Evolutionary conservation across 2,797 vertebrate species (phyloP).

Genomic region (Sebastes aleutianus): DNA sequence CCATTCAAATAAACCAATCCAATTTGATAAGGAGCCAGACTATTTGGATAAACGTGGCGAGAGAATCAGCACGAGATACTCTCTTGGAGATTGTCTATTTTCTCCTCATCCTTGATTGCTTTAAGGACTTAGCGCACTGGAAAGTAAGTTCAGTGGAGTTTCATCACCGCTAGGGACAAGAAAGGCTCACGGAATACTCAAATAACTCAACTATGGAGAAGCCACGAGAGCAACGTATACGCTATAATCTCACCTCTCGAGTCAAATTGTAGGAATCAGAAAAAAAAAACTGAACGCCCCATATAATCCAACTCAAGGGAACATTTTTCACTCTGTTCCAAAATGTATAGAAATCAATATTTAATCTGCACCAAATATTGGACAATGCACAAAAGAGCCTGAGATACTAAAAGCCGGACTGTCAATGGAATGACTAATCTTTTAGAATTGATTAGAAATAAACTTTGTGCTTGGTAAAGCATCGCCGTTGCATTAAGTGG

Average conservation of each 20-base stretch:
- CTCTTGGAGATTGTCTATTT: conserved; percentile 61
- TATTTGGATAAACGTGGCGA: conserved; percentile 67
- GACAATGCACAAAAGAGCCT: conserved; percentile 72
- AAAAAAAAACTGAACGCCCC: conserved; percentile 58
- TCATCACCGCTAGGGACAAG: conserved; percentile 23
- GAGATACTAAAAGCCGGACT: conserved; percentile 70
- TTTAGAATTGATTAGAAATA: conserved; percentile 56
- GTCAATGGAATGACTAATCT: conserved; percentile 64
- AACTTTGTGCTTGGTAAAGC: conserved; percentile 35
- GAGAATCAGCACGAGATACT: conserved; percentile 61
- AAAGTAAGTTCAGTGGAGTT: conserved; percentile 53
- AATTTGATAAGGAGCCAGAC: conserved; percentile 74
- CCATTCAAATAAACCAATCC: conserved; percentile 73
- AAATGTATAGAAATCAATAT: conserved; percentile 85
- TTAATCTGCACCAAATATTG: conserved; percentile 83
- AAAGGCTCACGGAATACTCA: conserved; percentile 38
- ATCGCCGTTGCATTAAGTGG: conserved; percentile 43
- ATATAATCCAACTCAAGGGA: conserved; percentile 73
- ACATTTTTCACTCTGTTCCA: conserved; percentile 78
- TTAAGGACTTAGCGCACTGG: conserved; percentile 33
- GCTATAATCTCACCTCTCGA: conserved; percentile 46
- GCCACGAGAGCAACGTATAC: conserved; percentile 6
- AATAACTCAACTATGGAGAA: conserved; percentile 22
- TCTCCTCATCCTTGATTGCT: conserved; percentile 63
- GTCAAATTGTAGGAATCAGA: conserved; percentile 61